Percentiles rank a stretch among this genome's conserved stretches.
These are phyloP conservation scores for Ispidina picta DNA, from an alignment of 2,797 vertebrate species.

Conservation along the genomic window DNA sequence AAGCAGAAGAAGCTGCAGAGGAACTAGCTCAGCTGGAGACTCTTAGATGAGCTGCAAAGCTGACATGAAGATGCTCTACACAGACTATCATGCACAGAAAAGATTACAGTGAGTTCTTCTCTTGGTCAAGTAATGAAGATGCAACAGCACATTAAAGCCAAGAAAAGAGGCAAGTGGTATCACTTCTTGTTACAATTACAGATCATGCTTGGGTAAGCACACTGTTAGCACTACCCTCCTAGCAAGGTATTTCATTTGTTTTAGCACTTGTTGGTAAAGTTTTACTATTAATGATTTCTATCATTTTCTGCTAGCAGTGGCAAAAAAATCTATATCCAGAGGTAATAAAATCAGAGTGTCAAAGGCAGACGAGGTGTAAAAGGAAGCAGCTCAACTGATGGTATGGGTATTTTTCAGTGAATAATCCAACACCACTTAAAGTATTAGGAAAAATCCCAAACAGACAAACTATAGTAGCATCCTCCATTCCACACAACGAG, in stretches of 20 bases:
- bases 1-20: neutral
- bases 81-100: accelerated
- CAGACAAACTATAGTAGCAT: neutral
- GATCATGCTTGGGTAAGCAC: neutral
- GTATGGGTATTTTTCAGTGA: neutral
- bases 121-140: neutral
- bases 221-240: neutral
- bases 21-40: neutral
- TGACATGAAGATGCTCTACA: neutral
- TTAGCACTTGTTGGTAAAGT: neutral
- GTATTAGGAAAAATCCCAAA: neutral
- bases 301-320: neutral
- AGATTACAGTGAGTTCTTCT: neutral
- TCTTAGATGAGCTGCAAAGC: neutral
- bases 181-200: neutral
- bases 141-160: neutral
- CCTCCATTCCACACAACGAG: neutral
- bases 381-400: neutral
- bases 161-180: accelerated
- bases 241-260: neutral
- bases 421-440: neutral
- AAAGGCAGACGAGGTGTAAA: accelerated
- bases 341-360: neutral
- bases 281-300: neutral
- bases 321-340: neutral